phyloP scores from a whole-genome alignment of 1,140 invertebrate species.

The Bemisia tabaci region DNA sequence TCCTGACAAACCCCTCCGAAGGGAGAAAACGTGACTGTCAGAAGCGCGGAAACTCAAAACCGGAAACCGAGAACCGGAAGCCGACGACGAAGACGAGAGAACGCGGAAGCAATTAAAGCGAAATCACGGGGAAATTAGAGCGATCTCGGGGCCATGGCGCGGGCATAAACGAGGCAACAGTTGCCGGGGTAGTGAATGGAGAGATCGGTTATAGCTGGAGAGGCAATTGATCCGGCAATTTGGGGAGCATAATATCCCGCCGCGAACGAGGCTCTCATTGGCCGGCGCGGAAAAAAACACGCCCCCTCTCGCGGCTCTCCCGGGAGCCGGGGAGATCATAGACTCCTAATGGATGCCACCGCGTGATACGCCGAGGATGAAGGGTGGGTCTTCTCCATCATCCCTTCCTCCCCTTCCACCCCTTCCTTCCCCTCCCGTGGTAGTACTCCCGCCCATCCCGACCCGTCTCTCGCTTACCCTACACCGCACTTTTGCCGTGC shows the following conservation, averaged over 20 bases:
- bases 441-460: no score
- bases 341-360: not conserved
- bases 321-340: not conserved
- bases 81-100: not conserved
- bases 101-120: no score
- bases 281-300: not conserved
- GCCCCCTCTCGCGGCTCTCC: not conserved
- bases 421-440: no score
- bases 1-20: no score
- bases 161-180: not conserved
- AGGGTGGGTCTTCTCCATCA: no score
- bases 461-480: no score
- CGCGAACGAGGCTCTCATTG: not conserved
- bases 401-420: no score
- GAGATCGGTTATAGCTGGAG: no score
- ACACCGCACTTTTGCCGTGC: no score
- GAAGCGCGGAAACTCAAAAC: not conserved
- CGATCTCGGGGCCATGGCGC: no score
- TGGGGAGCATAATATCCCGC: not conserved
- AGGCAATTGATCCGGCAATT: not conserved
- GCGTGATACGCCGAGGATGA: no score
- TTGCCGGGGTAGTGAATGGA: not conserved
- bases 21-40: not conserved
- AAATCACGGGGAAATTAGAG: no score
- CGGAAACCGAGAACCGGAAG: not conserved